A percentile compares a stretch with the other conserved stretches of the same genome.
Evolutionary conservation across 2,888 invertebrate genomes (phyloP).

Genomic region (Lithodes maja): DNA sequence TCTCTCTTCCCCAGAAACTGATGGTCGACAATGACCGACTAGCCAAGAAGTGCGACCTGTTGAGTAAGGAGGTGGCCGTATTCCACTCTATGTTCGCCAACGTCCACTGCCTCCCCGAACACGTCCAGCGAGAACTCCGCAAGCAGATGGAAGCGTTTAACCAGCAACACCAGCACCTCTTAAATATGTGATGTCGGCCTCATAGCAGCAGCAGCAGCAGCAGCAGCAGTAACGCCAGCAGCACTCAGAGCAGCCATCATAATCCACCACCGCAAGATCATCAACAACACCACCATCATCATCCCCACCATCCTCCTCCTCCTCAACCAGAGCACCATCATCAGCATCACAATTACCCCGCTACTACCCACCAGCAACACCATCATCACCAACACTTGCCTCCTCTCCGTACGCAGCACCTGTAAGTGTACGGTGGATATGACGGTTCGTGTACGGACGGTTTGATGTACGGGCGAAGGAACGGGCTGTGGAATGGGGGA

Average conservation of each 20-base stretch:
- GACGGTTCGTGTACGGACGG: too few relatives aligned
- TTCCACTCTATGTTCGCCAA: constrained; percentile 83
- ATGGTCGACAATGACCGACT: constrained; percentile 75
- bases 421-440: neutral
- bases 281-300: neutral
- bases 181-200: constrained; percentile 63
- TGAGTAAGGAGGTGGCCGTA: constrained; percentile 93
- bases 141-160: constrained; percentile 79
- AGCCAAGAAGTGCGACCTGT: constrained; percentile 80
- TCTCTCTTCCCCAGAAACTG: constrained; percentile 71
- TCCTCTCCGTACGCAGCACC: neutral
- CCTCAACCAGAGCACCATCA: neutral
- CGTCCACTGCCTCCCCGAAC: constrained; percentile 82
- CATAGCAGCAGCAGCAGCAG: constrained; percentile 29
- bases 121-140: constrained; percentile 81
- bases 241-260: neutral
- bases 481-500: too few relatives aligned
- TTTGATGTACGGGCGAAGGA: too few relatives aligned
- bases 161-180: constrained; percentile 67
- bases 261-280: constrained; percentile 13
- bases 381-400: neutral
- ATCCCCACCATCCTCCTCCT: neutral
- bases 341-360: neutral
- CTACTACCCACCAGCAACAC: neutral
- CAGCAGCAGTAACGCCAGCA: neutral